phyloP scores from a whole-genome alignment of 1,140 invertebrate species.

The Drosophila sp. region DNA sequence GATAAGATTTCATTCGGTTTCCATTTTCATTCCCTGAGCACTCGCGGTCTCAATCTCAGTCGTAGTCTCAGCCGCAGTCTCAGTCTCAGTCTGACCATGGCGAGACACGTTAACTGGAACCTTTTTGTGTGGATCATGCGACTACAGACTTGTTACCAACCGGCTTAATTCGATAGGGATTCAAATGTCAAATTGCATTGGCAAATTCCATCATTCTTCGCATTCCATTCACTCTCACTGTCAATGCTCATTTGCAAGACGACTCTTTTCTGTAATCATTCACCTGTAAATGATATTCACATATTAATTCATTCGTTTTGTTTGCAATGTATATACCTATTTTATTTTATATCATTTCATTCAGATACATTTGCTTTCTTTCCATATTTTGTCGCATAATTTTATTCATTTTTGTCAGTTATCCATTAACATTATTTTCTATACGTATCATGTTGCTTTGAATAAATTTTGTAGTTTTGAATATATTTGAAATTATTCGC shows the following conservation, averaged over 20 bases:
- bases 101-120: conserved; percentile 11
- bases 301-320: background rate
- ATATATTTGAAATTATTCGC: no score
- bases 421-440: no score
- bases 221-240: background rate
- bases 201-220: background rate
- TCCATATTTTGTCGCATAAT: background rate
- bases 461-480: no score
- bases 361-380: no score
- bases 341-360: background rate
- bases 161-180: conserved; percentile 4
- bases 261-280: background rate
- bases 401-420: no score
- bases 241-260: no score
- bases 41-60: background rate
- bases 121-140: conserved; percentile 2
- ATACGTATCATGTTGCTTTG: no score
- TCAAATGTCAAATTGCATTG: background rate
- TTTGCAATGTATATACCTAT: background rate
- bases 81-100: background rate
- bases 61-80: no score
- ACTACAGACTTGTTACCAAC: background rate
- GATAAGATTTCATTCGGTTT: conserved; percentile 77
- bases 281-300: background rate
- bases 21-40: conserved; percentile 44